A percentile compares a stretch with the other conserved stretches of the same genome.
Evolutionary conservation across 2,113 vertebrate species (phyloP).

Genomic region (Oncorhynchus mykiss): DNA sequence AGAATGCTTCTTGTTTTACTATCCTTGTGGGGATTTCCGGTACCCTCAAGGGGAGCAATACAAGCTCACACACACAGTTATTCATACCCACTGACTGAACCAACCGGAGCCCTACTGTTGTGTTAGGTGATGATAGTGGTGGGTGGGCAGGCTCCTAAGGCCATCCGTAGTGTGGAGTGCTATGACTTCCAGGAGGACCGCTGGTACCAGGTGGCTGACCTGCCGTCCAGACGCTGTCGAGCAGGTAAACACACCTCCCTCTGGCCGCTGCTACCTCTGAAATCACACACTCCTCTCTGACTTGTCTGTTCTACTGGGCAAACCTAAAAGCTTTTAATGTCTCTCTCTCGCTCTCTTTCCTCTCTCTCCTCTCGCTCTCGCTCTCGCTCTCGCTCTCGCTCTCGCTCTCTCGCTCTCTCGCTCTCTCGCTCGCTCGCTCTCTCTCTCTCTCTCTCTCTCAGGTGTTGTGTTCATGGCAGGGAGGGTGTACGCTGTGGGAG

Average conservation of each 20-base stretch:
- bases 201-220: conserved; percentile 94
- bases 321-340: too few species aligned
- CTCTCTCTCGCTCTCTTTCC: too few species aligned
- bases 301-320: too few species aligned
- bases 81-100: too few species aligned
- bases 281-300: too few species aligned
- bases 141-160: conserved; percentile 94
- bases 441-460: conserved; percentile 28
- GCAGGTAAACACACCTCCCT: conserved; percentile 75
- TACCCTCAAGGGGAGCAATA: too few species aligned
- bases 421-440: too few species aligned
- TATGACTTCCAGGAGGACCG: conserved; percentile 95
- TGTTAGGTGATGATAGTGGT: conserved; percentile 97
- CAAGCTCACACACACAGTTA: too few species aligned
- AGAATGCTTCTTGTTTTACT: too few species aligned
- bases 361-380: background rate
- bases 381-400: too few species aligned
- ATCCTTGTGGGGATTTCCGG: too few species aligned
- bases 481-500: conserved; percentile 88
- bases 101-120: conserved; percentile 53
- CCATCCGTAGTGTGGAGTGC: conserved; percentile 94
- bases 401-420: background rate
- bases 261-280: too few species aligned
- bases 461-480: conserved; percentile 93
- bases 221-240: conserved; percentile 90